Base-by-base conservation (phyloP, 2,888 invertebrate genomes). In the Labia minor region DNA sequence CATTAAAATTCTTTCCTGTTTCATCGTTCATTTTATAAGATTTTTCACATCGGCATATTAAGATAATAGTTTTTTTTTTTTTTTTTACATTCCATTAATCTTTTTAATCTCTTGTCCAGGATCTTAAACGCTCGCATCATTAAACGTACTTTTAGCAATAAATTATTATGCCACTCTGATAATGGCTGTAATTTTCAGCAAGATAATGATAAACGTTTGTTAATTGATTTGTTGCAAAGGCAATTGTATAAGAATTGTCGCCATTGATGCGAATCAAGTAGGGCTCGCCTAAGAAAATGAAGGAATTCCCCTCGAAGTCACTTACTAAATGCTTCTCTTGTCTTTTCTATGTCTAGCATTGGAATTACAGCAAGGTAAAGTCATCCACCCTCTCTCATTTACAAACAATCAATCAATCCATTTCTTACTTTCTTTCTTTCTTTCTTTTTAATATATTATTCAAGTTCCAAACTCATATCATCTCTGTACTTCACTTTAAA, bases 361-460 rank as follows among this genome's bases (percentile, higher is more conserved):
- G 88, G 88, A 88, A 87, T 79, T 87, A 88, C 80, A 82, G 87
- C 76, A 88, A 89, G 88, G 88, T 89, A 49, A 49, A n/a, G n/a
- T 14, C 49, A 11, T 49, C 49, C 49, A 11, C 14, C 49, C 49
- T 49, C n/a, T 14, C 16, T 49, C 49, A 26, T 26, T 26, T 26
- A 26, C 26, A 26, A 26, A 26, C 26, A 26, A 26, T 26, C 26
- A 6, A 6, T 26, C 26, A 6, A 26, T 26, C 8, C 26, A 6
- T 26, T 26, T 8, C 26, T 6, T 26, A 26, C 26, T 26, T 26
- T 26, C 8, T 26, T 26, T 6, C 3, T 26, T 26, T 26, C 8
- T n/a, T n/a, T 26, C 8, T 26, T 26, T 26, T 8, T 26, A 26
- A 26, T 26, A 26, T 8, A 6, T 26, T 6, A 26, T 6, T 26